Percentiles rank a stretch among this genome's conserved stretches.
These are phyloP conservation scores for Zaprionus inermis DNA, from an alignment of 1,140 invertebrate species.

Conservation along the genomic window DNA sequence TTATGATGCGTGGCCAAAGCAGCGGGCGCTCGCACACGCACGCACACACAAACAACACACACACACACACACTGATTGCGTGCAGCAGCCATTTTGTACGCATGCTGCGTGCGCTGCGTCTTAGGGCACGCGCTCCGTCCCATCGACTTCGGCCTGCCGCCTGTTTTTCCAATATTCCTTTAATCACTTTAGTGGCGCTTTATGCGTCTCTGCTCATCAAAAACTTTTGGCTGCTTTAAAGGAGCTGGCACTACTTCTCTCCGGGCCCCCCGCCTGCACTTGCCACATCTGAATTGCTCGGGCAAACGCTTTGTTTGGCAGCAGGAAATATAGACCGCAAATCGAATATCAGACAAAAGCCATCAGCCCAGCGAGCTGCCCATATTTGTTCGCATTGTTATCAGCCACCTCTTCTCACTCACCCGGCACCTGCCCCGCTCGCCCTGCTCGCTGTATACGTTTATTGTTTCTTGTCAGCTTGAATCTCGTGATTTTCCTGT, in stretches of 20 bases:
- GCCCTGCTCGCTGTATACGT: conserved; percentile 20
- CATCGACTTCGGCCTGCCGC: conserved; percentile 33
- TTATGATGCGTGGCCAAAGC: conserved; percentile 75
- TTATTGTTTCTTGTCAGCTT: conserved; percentile 72
- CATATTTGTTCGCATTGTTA: conserved; percentile 36
- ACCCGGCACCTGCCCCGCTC: conserved; percentile 13
- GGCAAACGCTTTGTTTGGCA: conserved; percentile 18
- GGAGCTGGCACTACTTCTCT: neutral
- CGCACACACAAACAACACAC: conserved; percentile 5
- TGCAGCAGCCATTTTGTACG: conserved; percentile 38
- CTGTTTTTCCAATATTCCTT: conserved; percentile 59
- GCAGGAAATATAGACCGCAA: conserved; percentile 58
- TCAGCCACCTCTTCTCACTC: conserved; percentile 31
- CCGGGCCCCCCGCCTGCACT: neutral
- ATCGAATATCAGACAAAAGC: conserved; percentile 65
- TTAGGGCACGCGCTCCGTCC: conserved; percentile 46
- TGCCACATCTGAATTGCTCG: conserved; percentile 41
- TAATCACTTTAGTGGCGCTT: conserved; percentile 67
- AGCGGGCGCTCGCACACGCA: conserved; percentile 25
- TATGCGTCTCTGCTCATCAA: conserved; percentile 34
- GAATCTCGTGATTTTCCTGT: conserved; percentile 70
- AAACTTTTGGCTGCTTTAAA: conserved; percentile 60
- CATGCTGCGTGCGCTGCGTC: conserved; percentile 56
- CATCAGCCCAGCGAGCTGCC: conserved; percentile 53
- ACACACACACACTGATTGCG: conserved; percentile 27